Percentiles rank a stretch among this genome's conserved stretches.
phyloP scores from a whole-genome alignment of 2,797 vertebrate genomes.

The Sebastes umbrosus region DNA sequence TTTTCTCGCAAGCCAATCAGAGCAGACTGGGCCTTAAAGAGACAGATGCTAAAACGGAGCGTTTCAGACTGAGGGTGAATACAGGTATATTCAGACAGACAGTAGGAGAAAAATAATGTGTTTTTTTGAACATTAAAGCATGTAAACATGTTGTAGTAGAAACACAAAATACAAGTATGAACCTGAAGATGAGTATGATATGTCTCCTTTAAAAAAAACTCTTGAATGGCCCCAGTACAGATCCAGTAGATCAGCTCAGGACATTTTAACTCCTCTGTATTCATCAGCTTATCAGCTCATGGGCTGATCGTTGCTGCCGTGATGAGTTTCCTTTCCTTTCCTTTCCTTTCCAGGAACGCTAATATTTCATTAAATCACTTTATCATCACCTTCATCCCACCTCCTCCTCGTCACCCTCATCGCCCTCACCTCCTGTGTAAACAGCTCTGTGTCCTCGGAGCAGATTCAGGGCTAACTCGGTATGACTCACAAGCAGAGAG shows the following conservation, averaged over 20 bases:
- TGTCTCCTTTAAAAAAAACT: no score
- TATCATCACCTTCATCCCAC: conserved; percentile 54
- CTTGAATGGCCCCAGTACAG: background rate
- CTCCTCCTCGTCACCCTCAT: conserved; percentile 47
- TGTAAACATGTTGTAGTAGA: no score
- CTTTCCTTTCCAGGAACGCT: background rate
- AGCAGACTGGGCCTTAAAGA: background rate
- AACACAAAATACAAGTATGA: no score
- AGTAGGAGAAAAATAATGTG: background rate
- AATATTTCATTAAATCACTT: conserved; percentile 47
- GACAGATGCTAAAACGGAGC: background rate
- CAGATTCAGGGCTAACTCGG: conserved; percentile 27
- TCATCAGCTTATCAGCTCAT: background rate
- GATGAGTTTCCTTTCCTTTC: background rate
- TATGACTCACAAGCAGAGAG: conserved; percentile 46
- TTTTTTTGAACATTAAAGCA: no score
- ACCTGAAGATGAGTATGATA: no score
- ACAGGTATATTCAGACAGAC: background rate
- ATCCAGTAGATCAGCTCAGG: background rate
- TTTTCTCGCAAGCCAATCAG: no score
- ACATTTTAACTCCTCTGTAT: background rate
- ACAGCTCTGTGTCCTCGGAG: conserved; percentile 52
- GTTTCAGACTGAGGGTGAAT: background rate
- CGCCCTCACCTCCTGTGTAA: conserved; percentile 59
- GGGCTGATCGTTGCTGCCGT: background rate